Evolutionary conservation across 2,797 vertebrate species (phyloP), one percentile per base, ranked within the genome.

Genomic region (Gorsachius magnificus): DNA sequence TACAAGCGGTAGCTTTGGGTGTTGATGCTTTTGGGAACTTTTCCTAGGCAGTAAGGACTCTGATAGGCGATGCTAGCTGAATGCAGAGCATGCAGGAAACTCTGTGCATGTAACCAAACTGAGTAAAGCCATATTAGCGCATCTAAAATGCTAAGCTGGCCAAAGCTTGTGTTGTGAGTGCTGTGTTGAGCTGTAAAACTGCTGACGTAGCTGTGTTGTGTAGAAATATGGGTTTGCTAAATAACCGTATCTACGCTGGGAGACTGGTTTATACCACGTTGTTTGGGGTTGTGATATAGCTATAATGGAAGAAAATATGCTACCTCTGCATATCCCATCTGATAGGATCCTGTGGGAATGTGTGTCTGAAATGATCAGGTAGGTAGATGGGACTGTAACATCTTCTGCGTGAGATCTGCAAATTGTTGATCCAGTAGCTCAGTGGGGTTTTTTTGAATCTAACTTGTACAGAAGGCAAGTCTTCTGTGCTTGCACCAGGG

Each of bases 361-460:
- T 36, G 8, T 21, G 22, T 69, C 43, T 71, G 18, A 79, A 72
- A 56, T 15, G 3, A 69, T 46, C 61, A 68, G 51, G 31, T 54
- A 10, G 35, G 54, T 46, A 45, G 24, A 11, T 57, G 66, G 13
- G 24, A 38, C 53, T 57, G 43, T 68, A 36, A 22, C 5, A 8
- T n/a, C n/a, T 46, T 70, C 33, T 66, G 28, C 13, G 3, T 20
- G 33, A 76, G 41, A 28, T 43, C 45, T 87, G 56, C 46, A 43
- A 45, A n/a, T 75, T 0, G 0, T 9, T 1, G 1, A 22, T 71
- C 31, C 17, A 14, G 38, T 38, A 60, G 53, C 80, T 65, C 2
- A 0, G 46, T 57, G 41, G 35, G 16, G 1, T 5, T 56, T 54
- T 38, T 64, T 46, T 56, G 5, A 65, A 21, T 36, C 53, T 61